These are phyloP conservation scores for Paragorgia papillata DNA, from an alignment of 92 coral and sea anemone species.

Conservation along the genomic window DNA sequence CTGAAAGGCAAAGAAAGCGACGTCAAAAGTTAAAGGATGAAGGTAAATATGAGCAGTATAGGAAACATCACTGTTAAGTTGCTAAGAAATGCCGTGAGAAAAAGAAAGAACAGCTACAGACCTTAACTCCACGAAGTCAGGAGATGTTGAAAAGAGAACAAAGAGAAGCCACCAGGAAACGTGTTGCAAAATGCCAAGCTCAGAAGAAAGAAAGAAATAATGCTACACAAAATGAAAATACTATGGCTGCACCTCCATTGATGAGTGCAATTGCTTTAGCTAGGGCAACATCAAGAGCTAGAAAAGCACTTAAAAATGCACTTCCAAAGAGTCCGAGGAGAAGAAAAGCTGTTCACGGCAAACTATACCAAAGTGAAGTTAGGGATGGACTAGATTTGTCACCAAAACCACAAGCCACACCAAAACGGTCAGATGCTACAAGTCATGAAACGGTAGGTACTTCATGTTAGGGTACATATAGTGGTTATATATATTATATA, in stretches of 20 bases:
- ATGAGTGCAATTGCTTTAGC: slow-evolving; percentile 18
- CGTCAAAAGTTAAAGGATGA: slow-evolving; percentile 24
- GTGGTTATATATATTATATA: no score
- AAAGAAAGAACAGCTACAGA: slow-evolving; percentile 5
- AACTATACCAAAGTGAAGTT: not conserved
- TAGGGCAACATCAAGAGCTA: slow-evolving; percentile 35
- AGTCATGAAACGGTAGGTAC: no score
- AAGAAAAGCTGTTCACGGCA: not conserved
- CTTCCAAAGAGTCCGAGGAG: not conserved
- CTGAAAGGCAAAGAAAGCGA: slow-evolving; percentile 34
- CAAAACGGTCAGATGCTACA: no score
- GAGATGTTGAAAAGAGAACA: not conserved
- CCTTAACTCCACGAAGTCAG: not conserved
- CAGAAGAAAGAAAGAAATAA: slow-evolving; percentile 17
- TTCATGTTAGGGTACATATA: no score
- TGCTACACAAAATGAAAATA: not conserved
- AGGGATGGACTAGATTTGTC: no score
- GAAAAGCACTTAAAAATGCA: slow-evolving; percentile 5
- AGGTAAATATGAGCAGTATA: slow-evolving; percentile 6
- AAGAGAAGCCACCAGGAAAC: slow-evolving; percentile 33
- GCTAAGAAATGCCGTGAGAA: slow-evolving; percentile 2
- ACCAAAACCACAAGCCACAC: no score
- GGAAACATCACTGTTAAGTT: not conserved
- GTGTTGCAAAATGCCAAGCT: slow-evolving; percentile 15
- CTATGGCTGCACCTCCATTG: not conserved